Evolutionary conservation across 2,888 invertebrate genomes (phyloP), one percentile per base, ranked within the genome.

Genomic region (Zele albiditarsus): DNA sequence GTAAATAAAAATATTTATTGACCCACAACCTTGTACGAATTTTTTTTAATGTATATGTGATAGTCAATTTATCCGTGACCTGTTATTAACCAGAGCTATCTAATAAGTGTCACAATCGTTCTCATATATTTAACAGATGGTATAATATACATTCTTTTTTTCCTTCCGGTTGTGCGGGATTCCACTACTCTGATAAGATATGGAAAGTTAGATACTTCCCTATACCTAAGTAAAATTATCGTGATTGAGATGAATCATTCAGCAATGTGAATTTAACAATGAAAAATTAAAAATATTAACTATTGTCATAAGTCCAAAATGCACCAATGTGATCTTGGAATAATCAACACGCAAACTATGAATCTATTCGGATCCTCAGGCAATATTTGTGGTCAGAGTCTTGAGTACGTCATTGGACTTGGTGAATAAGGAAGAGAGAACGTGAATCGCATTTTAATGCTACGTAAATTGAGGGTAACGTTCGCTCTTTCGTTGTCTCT

Each of bases 1-100:
- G 82, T 85, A 84, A 86, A 85, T 86, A 86, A 86, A 53, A 85
- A 72, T 84, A 85, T 86, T 86, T 85, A 85, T 85, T 85, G 58
- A 74, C 31, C 66, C 31, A 66, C 58, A 70, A 49, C 53, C 63
- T 74, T 69, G 68, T 49, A 63, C 28, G 33, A 69, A 33, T 74
- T 53, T 69, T 65, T 31, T 27, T 42, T 42, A 58, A 58, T 23
- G 4, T 68, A 53, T 53, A 53, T 53, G 53, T 53, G 53, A 53
- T 53, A 53, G 6, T 49, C 4, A 31, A n/a, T 62, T 23, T 31
- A 33, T 49, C 53, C 31, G 12, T 62, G 70, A 42, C 25, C 62
- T 42, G 28, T 27, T 65, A 20, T 63, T 63, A 38, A 20, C n/a
- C 23, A n/a, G 33, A 20, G 16, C 63, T 63, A 31, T 63, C 63